Percentiles rank a stretch among this genome's conserved stretches.
Conservation (phyloP, 2,113 vertebrate genomes). For the Phocoena phocoena region DNA sequence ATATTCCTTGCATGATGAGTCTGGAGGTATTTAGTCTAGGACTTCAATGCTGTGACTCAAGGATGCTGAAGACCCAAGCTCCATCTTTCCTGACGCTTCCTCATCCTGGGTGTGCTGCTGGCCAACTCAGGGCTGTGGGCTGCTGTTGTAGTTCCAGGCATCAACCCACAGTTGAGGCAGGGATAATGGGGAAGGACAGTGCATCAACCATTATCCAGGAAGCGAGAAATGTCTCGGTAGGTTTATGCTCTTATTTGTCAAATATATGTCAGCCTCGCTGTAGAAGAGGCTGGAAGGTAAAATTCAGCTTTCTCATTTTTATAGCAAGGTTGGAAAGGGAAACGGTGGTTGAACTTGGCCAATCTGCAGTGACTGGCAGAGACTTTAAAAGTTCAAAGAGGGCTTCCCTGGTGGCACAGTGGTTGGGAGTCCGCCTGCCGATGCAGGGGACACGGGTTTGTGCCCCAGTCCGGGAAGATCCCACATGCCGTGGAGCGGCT, state of each 20-base stretch:
- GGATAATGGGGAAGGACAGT: accelerated
- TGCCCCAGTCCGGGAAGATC: too few relatives aligned
- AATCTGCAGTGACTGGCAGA: background rate
- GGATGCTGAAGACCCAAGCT: background rate
- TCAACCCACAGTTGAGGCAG: background rate
- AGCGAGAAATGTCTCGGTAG: background rate
- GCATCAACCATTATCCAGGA: background rate
- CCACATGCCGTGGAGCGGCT: too few relatives aligned
- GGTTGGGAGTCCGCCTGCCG: too few relatives aligned
- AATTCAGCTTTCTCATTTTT: background rate
- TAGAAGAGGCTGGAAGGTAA: background rate
- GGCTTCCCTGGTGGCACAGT: too few relatives aligned
- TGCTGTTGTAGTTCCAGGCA: background rate
- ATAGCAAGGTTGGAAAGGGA: background rate
- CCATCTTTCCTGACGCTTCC: background rate
- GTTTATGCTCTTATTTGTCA: background rate
- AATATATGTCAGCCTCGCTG: background rate
- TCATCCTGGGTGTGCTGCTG: too few relatives aligned
- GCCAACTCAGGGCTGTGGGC: background rate
- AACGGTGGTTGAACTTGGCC: background rate
- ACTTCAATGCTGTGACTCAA: background rate
- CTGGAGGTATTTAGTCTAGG: background rate
- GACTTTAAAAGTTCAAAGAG: background rate
- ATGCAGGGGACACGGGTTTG: too few relatives aligned
- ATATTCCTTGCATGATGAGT: background rate